Conservation (phyloP, 2,888 invertebrate species). For the Leucozona laternaria region DNA sequence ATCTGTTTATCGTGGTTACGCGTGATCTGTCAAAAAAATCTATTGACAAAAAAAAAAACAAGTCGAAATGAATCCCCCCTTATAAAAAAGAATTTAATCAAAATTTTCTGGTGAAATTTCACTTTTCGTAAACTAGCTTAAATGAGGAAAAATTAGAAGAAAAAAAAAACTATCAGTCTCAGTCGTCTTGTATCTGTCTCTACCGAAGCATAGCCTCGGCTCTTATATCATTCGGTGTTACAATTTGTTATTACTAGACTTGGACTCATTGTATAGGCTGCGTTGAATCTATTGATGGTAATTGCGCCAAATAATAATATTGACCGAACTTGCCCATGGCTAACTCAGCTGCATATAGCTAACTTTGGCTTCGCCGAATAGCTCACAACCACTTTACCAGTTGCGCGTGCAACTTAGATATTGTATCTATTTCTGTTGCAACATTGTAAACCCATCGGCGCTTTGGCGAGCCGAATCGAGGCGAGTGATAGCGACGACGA, state of each 20-base stretch:
- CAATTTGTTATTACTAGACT: constrained; percentile 62
- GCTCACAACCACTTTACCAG: neutral
- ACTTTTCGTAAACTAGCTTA: neutral
- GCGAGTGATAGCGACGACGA: neutral
- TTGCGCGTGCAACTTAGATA: constrained; percentile 36
- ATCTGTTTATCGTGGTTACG: no score
- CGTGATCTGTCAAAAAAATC: no score
- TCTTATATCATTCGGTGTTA: constrained; percentile 71
- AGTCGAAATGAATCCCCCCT: no score
- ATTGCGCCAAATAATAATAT: constrained; percentile 62
- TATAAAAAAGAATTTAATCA: neutral
- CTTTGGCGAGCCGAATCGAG: neutral
- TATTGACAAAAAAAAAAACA: no score
- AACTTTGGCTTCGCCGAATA: constrained; percentile 15
- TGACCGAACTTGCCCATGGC: constrained; percentile 57
- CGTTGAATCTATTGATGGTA: constrained; percentile 40
- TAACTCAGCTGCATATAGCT: constrained; percentile 15
- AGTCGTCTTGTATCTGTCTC: constrained; percentile 40
- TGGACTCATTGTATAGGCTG: constrained; percentile 16
- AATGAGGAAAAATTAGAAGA: neutral
- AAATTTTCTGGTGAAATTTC: constrained; percentile 8
- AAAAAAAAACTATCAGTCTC: neutral
- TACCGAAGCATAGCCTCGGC: constrained; percentile 60
- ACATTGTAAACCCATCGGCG: constrained; percentile 31
- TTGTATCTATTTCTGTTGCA: constrained; percentile 52